A percentile compares a stretch with the other conserved stretches of the same genome.
Conservation (phyloP, 1,140 invertebrate species). For the Eumeta japonica region DNA sequence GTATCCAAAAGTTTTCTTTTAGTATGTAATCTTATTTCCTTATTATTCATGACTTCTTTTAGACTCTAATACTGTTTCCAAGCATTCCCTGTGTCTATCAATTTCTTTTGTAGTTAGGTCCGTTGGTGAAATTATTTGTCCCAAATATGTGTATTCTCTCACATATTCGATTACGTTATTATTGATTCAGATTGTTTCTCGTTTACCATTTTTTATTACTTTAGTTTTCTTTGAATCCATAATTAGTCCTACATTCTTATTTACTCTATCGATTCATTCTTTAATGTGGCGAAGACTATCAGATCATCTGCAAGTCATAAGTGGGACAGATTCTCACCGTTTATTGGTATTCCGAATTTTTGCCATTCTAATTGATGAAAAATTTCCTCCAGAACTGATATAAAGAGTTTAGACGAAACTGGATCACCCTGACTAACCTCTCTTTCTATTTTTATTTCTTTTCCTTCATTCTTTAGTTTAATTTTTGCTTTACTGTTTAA, state of each 20-base stretch:
- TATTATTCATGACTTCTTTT: slow-evolving; percentile 18
- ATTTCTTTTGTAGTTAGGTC: no score
- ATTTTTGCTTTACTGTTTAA: slow-evolving; percentile 3
- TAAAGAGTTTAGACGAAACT: slow-evolving; percentile 6
- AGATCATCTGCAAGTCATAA: slow-evolving; percentile 25
- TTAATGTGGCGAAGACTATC: slow-evolving; percentile 13
- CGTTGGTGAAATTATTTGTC: no score
- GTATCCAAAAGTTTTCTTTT: slow-evolving; percentile 17
- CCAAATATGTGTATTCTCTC: no score
- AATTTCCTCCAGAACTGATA: slow-evolving; percentile 7
- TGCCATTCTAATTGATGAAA: no score
- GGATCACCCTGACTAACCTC: slow-evolving; percentile 3
- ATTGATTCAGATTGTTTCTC: no score
- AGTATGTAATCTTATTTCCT: slow-evolving; percentile 9
- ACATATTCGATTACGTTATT: no score
- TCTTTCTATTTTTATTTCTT: slow-evolving; percentile 8
- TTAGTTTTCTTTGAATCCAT: slow-evolving; percentile 16
- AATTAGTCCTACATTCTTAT: slow-evolving; percentile 9
- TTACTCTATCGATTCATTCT: slow-evolving; percentile 8
- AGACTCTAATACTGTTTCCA: slow-evolving; percentile 17
- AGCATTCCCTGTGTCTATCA: slow-evolving; percentile 9
- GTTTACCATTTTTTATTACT: slow-evolving; percentile 15
- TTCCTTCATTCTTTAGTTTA: no score
- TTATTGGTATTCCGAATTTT: slow-evolving; percentile 11
- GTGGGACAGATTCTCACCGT: slow-evolving; percentile 16